Evolutionary conservation across 1,140 invertebrate genomes (phyloP), one percentile per base, ranked within the genome.

Genomic region (Fopius arisanus): DNA sequence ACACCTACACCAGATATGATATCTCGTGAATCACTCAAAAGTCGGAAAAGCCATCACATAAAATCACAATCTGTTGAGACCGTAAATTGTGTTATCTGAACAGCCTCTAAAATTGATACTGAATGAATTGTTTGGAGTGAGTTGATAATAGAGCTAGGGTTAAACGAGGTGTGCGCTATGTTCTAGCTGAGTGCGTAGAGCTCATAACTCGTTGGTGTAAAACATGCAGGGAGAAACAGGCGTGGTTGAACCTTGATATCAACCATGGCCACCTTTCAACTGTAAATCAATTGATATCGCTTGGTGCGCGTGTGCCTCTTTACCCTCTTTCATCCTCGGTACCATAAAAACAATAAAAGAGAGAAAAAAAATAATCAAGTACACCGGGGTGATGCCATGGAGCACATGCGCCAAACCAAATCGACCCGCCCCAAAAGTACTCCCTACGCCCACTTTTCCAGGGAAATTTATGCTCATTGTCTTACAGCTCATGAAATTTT

Each of bases 251-350:
- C 72, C 77, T 82, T 77, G 81, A 84, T 88, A 88, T 88, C 85
- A 86, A 81, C 82, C 80, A 88, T 87, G 85, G 85, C 85, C 86
- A 87, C 86, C 86, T 87, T 87, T 86, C 80, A 79, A 84, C 85
- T 82, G 81, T 87, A 86, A 88, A 87, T 87, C 86, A 88, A 87
- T 88, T 86, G 85, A 88, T 87, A 87, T 86, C 85, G 72, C 79
- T 69, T 19, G n/a, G n/a, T n/a, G n/a, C 26, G 67, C n/a, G 40
- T 26, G 66, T 67, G 48, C 63, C 40, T 29, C 59, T 67, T 54
- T 67, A 28, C 40, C 28, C 72, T 62, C 69, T 28, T 65, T 41
- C 40, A 67, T 33, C 6, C 67, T 29, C 59, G 23, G 43, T 31
- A n/a, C n/a, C n/a, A n/a, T n/a, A n/a, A n/a, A n/a, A n/a, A n/a